Base-by-base conservation (phyloP, 2,888 invertebrate species). In the Hipparchia semele region DNA sequence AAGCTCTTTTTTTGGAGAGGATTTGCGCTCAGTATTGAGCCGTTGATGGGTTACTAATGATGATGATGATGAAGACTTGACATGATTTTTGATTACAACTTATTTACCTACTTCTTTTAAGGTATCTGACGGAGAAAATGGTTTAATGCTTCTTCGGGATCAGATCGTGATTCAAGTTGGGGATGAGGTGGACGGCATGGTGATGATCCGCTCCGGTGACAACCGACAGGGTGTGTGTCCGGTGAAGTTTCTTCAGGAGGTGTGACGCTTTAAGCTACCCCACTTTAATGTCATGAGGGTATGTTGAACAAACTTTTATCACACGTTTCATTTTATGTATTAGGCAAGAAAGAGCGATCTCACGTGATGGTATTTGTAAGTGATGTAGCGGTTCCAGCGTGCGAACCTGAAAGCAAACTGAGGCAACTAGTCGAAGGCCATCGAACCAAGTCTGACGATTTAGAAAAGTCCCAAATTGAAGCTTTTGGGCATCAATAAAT, bases 181-280 rank as follows among this genome's bases (percentile, higher is more conserved):
- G 2, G 98, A 99, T 78, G 99, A 99, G 85, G 95, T 98, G 0
- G 98, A 98, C 83, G 99, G 98, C 46, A 98, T 98, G 96, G 97
- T 99, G 76, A 97, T 98, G 96, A 98, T 99, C 77, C 96, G 98
- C 71, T 98, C 98, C 65, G 98, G 98, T 0, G 98, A 98, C 85
- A 98, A 98, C 94, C 97, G 98, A 80, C 98, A 98, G 90, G 98
- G 98, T 74, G 96, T 98, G 79, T 99, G 99, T 90, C 99, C 99
- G n/a, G 91, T 98, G 60, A 98, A 98, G 90, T 99, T 98, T 87
- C 95, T 99, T 76, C 98, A 98, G 94, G 98, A 99, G 94, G 98
- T 98, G 96, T 98, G 98, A 98, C 97, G 92, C 90, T 90, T 91
- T 81, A 88, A 87, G 83, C 86, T 90, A 79, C 90, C 91, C 80